Base-by-base conservation (phyloP, 2,888 invertebrate genomes). In the Holacanthella duospinosa region DNA sequence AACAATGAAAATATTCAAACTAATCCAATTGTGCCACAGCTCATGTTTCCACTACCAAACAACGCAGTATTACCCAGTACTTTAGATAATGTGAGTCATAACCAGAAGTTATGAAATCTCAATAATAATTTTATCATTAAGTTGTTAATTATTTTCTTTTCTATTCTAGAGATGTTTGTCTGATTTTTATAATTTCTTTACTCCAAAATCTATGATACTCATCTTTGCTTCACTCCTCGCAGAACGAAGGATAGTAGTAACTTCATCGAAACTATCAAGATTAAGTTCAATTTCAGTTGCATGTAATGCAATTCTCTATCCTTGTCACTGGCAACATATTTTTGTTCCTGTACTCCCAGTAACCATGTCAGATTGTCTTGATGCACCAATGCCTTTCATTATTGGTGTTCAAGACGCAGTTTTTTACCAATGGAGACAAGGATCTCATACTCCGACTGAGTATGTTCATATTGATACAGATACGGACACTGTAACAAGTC, bases 241-340 rank as follows among this genome's bases (percentile, higher is more conserved):
- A 19, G 58, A 58, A 36, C 58, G 58, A 3, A 29, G 28, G 9
- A 58, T 58, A 12, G 4, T 58, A 3, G 36, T 58, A 12, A 29
- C 29, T 2, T 58, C 58, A 3, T 21, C 9, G 28, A 3, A 36
- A n/a, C 58, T 58, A 6, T 36, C 58, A 21, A 12, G 26, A n/a
- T 36, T 58, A 4, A 21, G 27, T 4, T 58, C 58, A 3, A 25
- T 58, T 9, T 29, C 28, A 12, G n/a, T 58, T 4, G 58, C 58
- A 12, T 58, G 29, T 36, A 58, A 58, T 58, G 12, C 28, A 6
- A 19, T 58, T 12, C n/a, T 58, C 6, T 19, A 36, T 21, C 58
- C 58, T 6, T 21, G 28, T 21, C n/a, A 28, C 27, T 58, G 58
- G 58, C 58, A 58, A 25, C 58, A 58, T 58, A n/a, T 58, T 25